Evolutionary conservation across 1,140 invertebrate species (phyloP), one percentile per base, ranked within the genome.

Genomic region (Subanguina moxae): DNA sequence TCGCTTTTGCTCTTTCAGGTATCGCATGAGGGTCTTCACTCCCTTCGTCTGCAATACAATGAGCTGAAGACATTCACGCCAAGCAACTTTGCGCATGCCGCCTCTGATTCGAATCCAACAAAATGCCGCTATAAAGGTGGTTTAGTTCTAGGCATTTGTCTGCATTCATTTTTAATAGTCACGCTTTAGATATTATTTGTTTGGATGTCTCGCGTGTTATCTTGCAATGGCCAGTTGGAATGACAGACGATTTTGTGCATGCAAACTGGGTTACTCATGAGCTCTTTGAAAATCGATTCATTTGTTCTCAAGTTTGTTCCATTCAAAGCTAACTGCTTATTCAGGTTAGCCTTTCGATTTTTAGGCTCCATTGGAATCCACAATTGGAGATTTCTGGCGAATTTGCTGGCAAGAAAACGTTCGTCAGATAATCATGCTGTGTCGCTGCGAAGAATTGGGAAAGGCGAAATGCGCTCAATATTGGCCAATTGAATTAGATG

Each of bases 331-430:
- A 38, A 38, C n/a, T n/a, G 11, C 32, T 38, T 38, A 38, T 38
- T 38, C 3, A 38, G 3, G 32, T n/a, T 11, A 38, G 32, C 32
- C 3, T 38, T 5, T 38, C 1, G 11, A 7, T 23, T 25, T 67
- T 72, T 42, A 93, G 84, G 91, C 91, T 23, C 91, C 91, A 8
- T 84, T 93, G 76, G 85, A 88, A 38, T 89, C 91, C 80, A 93
- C 91, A 0, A 88, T 91, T 28, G 87, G 86, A 67, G 91, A 93
- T 80, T 93, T 94, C 82, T 95, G 93, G 92, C 86, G 87, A 30
- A 93, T 94, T 91, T 87, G 93, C 0, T 90, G 91, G 87, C 88
- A 91, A 74, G 86, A 88, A 72, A 64, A 64, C 59, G 83, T 86
- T 5, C 87, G 89, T 62, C 89, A 90, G 68, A 89, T 96, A 57